Conservation (phyloP, 2,888 invertebrate species). For the Tipula vernalis region DNA sequence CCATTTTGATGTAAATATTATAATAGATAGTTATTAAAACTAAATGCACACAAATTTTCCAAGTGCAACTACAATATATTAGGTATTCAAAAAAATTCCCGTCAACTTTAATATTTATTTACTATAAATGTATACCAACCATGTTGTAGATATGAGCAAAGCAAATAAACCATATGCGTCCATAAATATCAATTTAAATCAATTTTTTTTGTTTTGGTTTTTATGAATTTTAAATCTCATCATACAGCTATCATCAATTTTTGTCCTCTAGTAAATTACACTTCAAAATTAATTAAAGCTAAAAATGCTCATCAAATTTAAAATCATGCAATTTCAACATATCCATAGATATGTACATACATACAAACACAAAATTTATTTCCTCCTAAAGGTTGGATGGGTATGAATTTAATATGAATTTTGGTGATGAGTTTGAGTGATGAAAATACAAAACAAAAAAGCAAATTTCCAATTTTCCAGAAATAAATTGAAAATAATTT, state of each 20-base stretch:
- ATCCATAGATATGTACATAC: no score
- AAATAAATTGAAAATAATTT: background rate
- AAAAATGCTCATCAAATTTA: background rate
- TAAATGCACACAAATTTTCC: background rate
- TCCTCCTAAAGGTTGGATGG: background rate
- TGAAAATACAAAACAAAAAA: background rate
- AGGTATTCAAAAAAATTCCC: background rate
- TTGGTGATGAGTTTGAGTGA: background rate
- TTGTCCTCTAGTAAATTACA: background rate
- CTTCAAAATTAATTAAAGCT: background rate
- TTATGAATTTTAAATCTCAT: background rate
- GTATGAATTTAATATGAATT: background rate
- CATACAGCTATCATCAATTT: background rate
- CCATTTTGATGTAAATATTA: background rate
- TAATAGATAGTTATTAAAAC: background rate
- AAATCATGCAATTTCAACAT: background rate
- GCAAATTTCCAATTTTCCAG: background rate
- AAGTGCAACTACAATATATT: background rate
- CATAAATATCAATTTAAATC: background rate
- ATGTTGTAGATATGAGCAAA: background rate
- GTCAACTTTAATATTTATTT: background rate
- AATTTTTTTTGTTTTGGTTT: background rate
- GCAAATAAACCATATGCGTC: background rate
- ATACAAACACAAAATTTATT: background rate
- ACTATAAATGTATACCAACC: background rate